A percentile compares a stretch with the other conserved stretches of the same genome.
Conservation (phyloP, 2,113 vertebrate genomes). For the Bolborhynchus lineola region DNA sequence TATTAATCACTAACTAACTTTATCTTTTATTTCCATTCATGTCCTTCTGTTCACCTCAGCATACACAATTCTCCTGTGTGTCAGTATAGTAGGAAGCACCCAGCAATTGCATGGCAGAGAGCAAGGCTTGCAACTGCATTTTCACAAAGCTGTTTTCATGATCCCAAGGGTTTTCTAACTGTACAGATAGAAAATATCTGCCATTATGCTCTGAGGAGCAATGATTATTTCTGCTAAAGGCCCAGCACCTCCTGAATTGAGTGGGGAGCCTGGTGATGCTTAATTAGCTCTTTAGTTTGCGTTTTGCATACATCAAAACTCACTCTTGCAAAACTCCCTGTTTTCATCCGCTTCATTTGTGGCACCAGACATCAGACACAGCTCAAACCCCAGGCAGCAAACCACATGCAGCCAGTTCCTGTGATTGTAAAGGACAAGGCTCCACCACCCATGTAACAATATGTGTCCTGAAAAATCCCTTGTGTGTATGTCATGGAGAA, state of each 20-base stretch:
- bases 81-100: constrained; percentile 34
- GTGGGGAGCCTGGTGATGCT: neutral
- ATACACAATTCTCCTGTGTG: neutral
- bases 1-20: constrained; percentile 13
- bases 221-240: constrained; percentile 18
- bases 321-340: neutral
- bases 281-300: neutral
- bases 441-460: rapidly evolving
- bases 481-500: neutral
- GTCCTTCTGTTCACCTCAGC: constrained; percentile 30
- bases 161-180: constrained; percentile 1
- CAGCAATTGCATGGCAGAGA: neutral
- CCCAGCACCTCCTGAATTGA: neutral
- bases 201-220: neutral
- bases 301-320: neutral
- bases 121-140: neutral
- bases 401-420: rapidly evolving
- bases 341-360: neutral
- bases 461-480: neutral
- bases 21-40: constrained; percentile 39
- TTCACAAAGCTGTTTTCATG: neutral
- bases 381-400: neutral
- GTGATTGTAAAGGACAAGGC: neutral
- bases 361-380: neutral
- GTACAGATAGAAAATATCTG: constrained; percentile 47